Evolutionary conservation across 1,140 invertebrate species (phyloP), one percentile per base, ranked within the genome.

Genomic region (Drosophila serrata): DNA sequence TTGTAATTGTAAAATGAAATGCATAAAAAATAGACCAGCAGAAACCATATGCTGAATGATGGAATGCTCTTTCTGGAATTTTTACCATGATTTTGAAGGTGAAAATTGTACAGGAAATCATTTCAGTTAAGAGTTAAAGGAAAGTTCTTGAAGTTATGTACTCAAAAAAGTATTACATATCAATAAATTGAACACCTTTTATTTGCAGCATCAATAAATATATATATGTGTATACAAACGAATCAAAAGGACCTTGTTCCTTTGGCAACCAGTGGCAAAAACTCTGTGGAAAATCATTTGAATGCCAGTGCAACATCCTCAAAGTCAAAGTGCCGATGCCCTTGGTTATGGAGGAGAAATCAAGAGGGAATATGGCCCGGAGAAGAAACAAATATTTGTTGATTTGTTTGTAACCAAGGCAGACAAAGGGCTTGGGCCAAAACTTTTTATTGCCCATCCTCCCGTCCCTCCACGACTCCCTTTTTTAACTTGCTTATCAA

Each of bases 341-440:
- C 68, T 65, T 63, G 70, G 35, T 12, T 73, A 27, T 39, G 29
- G 7, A n/a, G 43, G 9, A 40, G 27, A 33, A 55, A 39, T 65
- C 49, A 46, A 27, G 37, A 29, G 29, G 35, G 46, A 55, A 79
- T 39, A 31, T 22, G 49, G 43, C 40, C 49, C 39, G 49, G 60
- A 59, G 75, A 46, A 68, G 55, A 60, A 68, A 62, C 60, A 87
- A 82, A 88, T 87, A 82, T 87, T 84, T 88, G 80, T 73, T 77
- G 72, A 79, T 84, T 82, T 88, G 84, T 77, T 74, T 88, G 75
- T 82, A 64, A 79, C 72, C 75, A 55, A 62, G 42, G 60, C 75
- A 67, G 67, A 56, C 65, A 82, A 82, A 88, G 81, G 76, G 63
- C 35, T 57, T 51, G 59, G 63, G 49, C 37, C 29, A 75, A 79